Percentiles rank a stretch among this genome's conserved stretches.
These are phyloP conservation scores for Actinemys pallida DNA, from an alignment of 2,113 vertebrate genomes.

Conservation along the genomic window DNA sequence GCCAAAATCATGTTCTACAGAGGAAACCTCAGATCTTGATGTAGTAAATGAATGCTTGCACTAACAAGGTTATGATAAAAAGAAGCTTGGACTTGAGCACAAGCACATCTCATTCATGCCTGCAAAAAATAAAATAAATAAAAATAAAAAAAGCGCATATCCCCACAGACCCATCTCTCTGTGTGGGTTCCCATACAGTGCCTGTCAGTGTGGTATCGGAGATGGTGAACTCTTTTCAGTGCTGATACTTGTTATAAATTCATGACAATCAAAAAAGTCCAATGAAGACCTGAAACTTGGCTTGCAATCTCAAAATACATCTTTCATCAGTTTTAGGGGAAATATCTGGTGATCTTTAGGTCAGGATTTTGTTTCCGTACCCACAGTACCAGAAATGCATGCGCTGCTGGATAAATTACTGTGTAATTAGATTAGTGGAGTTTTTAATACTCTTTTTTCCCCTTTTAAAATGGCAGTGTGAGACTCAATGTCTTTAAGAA, in stretches of 20 bases:
- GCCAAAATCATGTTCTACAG: neutral
- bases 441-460: neutral
- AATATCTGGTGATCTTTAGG: neutral
- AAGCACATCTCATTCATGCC: neutral
- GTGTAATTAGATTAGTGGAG: neutral
- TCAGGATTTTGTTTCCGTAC: neutral
- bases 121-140: neutral
- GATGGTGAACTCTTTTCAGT: neutral
- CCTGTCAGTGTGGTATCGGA: neutral
- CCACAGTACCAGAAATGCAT: neutral
- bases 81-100: slow-evolving; percentile 9
- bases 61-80: neutral
- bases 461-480: neutral
- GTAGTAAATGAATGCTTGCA: neutral
- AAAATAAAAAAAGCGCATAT: neutral
- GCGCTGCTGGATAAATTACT: neutral
- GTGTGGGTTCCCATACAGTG: neutral
- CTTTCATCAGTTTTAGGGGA: neutral
- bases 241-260: neutral
- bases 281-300: neutral
- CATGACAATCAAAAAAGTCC: neutral
- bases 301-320: neutral
- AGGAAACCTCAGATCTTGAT: neutral
- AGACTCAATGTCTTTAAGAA: neutral
- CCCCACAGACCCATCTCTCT: neutral